Percentiles rank a stretch among this genome's conserved stretches.
phyloP scores from a whole-genome alignment of 2,888 invertebrate species.

The Microctonus aethiopoides region DNA sequence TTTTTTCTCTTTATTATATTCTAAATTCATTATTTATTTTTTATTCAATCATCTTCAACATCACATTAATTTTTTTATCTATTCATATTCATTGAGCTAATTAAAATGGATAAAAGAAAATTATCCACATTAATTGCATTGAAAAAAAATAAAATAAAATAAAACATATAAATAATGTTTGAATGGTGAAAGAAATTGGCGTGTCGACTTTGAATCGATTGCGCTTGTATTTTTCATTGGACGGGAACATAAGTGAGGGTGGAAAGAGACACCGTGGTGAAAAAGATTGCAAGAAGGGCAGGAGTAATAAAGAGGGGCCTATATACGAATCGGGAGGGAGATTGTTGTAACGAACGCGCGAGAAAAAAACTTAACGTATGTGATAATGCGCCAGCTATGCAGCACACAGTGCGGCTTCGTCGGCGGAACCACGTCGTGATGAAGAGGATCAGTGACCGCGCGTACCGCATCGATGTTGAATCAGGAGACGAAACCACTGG shows the following conservation, averaged over 20 bases:
- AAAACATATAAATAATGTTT: neutral
- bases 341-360: slow-evolving; percentile 38
- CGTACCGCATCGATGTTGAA: slow-evolving; percentile 31
- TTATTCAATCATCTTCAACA: too few relatives aligned
- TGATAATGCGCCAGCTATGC: slow-evolving; percentile 54
- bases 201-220: slow-evolving; percentile 33
- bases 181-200: slow-evolving; percentile 13
- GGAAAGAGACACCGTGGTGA: slow-evolving; percentile 28
- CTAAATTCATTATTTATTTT: too few relatives aligned
- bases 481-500: slow-evolving; percentile 34
- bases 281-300: neutral
- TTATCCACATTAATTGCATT: neutral
- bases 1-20: too few relatives aligned
- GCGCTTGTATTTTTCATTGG: slow-evolving; percentile 34
- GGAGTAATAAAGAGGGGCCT: neutral
- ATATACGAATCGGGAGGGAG: slow-evolving; percentile 5
- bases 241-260: slow-evolving; percentile 21
- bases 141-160: too few relatives aligned
- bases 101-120: neutral
- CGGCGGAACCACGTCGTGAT: slow-evolving; percentile 26
- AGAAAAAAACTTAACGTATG: slow-evolving; percentile 54
- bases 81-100: too few relatives aligned
- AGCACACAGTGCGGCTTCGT: slow-evolving; percentile 38
- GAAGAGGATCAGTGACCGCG: slow-evolving; percentile 44
- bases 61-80: too few relatives aligned